Percentiles rank a stretch among this genome's conserved stretches.
Evolutionary conservation across 2,797 vertebrate genomes (phyloP).

Genomic region (Arctocebus calabarensis): DNA sequence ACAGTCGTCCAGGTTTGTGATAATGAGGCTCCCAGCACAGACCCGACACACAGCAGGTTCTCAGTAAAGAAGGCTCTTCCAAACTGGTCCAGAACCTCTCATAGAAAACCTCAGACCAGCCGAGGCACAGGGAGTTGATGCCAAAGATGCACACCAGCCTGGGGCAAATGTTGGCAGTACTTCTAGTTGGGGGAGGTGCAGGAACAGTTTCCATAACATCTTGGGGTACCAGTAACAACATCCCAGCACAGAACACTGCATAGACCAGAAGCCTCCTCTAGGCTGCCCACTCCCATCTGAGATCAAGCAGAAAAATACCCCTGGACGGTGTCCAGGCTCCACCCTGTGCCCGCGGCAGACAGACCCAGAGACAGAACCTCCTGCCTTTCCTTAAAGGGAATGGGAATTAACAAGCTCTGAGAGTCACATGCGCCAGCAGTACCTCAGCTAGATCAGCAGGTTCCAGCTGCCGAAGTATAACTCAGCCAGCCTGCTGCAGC

Average conservation of each 20-base stretch:
- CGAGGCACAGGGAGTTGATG: neutral
- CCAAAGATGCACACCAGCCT: neutral
- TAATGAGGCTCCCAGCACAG: neutral
- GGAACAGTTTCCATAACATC: neutral
- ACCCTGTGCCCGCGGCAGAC: neutral
- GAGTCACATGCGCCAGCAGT: neutral
- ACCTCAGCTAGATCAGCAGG: neutral
- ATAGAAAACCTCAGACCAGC: neutral
- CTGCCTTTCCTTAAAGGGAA: conserved; percentile 70
- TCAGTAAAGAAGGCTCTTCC: neutral
- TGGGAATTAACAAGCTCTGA: neutral
- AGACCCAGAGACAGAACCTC: neutral
- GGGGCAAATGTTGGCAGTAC: neutral
- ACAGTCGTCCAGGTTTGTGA: neutral
- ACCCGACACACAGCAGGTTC: neutral
- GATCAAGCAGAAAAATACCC: conserved; percentile 21
- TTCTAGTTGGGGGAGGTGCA: neutral
- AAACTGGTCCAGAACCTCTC: neutral
- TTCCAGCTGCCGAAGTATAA: neutral
- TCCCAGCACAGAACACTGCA: neutral
- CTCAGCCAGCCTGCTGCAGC: neutral
- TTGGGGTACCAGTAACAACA: neutral
- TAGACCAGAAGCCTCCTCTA: neutral
- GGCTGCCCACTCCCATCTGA: neutral
- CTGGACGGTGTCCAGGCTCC: conserved; percentile 32